Conservation (phyloP, 2,888 invertebrate genomes). For the Hipparchia semele region DNA sequence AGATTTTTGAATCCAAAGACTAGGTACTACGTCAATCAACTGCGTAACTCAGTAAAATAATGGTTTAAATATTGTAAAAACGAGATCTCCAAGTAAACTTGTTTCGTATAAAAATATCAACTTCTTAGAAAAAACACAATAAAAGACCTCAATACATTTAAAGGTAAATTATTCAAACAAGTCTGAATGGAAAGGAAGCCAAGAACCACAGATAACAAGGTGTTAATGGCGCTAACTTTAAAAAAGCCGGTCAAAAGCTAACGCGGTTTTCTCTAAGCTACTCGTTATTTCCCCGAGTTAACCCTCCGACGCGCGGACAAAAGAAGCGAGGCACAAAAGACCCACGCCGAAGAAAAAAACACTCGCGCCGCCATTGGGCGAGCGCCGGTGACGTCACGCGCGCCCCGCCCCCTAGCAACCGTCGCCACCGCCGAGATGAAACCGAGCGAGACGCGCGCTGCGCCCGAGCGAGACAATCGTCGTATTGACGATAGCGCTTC, state of each 20-base stretch:
- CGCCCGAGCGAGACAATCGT: slow-evolving; percentile 66
- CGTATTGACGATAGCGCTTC: slow-evolving; percentile 55
- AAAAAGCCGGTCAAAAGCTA: slow-evolving; percentile 43
- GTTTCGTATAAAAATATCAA: neutral
- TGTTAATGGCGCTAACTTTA: slow-evolving; percentile 42
- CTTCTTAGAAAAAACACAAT: neutral
- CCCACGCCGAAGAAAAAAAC: slow-evolving; percentile 60
- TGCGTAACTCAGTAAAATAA: too few relatives aligned
- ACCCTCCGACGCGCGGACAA: slow-evolving; percentile 39
- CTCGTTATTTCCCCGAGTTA: slow-evolving; percentile 43
- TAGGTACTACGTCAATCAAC: too few relatives aligned
- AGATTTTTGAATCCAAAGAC: too few relatives aligned
- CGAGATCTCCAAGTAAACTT: neutral
- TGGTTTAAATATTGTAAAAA: neutral
- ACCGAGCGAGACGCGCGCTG: slow-evolving; percentile 60
- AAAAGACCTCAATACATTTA: slow-evolving; percentile 21
- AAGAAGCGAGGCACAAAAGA: slow-evolving; percentile 37
- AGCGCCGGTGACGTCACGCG: slow-evolving; percentile 69
- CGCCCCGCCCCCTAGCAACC: slow-evolving; percentile 80
- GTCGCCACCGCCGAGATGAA: slow-evolving; percentile 79
- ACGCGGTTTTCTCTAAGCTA: slow-evolving; percentile 43
- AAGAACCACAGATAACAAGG: slow-evolving; percentile 34
- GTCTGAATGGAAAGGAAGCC: slow-evolving; percentile 25
- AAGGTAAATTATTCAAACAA: slow-evolving; percentile 30
- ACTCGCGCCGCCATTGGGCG: slow-evolving; percentile 63